Conservation (phyloP, 2,113 vertebrate species). For the Symphodus melops region DNA sequence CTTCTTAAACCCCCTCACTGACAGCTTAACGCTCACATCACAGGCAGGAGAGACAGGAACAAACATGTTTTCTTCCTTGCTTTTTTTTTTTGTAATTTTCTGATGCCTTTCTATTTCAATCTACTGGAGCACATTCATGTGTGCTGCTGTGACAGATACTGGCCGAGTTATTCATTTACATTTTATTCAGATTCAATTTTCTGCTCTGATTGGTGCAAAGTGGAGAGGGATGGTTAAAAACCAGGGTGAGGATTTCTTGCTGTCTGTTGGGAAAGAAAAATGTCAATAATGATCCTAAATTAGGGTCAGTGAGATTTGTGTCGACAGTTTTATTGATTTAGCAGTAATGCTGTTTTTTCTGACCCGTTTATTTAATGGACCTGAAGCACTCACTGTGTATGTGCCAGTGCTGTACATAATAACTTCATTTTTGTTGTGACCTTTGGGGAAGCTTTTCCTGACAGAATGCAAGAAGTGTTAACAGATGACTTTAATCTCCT, state of each 20-base stretch:
- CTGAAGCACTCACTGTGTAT: not conserved
- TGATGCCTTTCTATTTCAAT: slow-evolving; percentile 20
- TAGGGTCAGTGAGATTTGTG: not conserved
- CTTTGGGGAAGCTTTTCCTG: not conserved
- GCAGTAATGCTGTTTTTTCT: not conserved
- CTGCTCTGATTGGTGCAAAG: slow-evolving; percentile 24
- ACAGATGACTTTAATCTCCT: not conserved
- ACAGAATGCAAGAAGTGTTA: not conserved
- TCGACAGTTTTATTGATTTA: not conserved
- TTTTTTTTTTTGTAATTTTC: slow-evolving; percentile 26
- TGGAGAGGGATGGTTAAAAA: slow-evolving; percentile 7
- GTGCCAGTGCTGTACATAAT: not conserved
- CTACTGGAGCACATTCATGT: slow-evolving; percentile 8
- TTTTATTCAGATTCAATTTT: slow-evolving; percentile 11
- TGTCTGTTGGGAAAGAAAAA: not conserved
- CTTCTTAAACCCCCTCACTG: slow-evolving; percentile 51
- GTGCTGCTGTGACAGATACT: slow-evolving; percentile 32
- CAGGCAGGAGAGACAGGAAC: slow-evolving; percentile 1
- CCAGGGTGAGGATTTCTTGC: slow-evolving; percentile 14
- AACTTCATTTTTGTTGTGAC: not conserved
- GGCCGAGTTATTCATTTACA: slow-evolving; percentile 21
- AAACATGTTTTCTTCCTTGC: slow-evolving; percentile 12
- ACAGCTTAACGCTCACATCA: slow-evolving; percentile 50
- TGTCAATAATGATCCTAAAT: not conserved
- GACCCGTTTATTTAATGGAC: not conserved